Percentiles rank a stretch among this genome's conserved stretches.
These are phyloP conservation scores for Falco punctatus DNA, from an alignment of 2,113 vertebrate genomes.

Conservation along the genomic window DNA sequence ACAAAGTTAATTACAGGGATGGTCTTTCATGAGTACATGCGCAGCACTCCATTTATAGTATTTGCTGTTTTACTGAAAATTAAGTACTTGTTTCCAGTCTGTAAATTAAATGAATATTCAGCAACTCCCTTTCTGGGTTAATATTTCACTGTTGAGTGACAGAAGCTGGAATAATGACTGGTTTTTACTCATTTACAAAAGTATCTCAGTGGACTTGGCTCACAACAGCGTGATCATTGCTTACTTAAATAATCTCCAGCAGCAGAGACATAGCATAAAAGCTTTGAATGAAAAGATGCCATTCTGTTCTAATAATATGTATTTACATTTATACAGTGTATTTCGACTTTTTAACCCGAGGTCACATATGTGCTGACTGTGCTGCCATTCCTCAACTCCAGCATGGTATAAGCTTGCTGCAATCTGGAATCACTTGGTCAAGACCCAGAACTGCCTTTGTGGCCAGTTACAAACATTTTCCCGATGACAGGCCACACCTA, in stretches of 20 bases:
- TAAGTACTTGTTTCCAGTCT: not conserved
- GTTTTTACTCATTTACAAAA: not conserved
- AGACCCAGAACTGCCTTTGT: not conserved
- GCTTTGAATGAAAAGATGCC: not conserved
- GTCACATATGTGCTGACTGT: not conserved
- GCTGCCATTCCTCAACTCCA: not conserved
- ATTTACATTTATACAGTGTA: not conserved
- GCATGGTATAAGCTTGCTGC: not conserved
- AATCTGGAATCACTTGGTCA: accelerated
- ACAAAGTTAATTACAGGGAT: not conserved
- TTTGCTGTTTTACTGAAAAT: not conserved
- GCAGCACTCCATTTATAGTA: not conserved
- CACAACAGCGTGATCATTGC: not conserved
- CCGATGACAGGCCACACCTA: not conserved
- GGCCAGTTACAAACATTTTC: not conserved
- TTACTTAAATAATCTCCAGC: not conserved
- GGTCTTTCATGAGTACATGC: not conserved
- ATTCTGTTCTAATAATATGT: not conserved
- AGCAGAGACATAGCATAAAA: not conserved
- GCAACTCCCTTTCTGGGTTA: not conserved
- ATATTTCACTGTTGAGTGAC: not conserved
- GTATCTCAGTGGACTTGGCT: not conserved
- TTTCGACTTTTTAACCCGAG: not conserved
- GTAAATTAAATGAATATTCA: not conserved
- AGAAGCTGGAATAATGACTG: not conserved